Conservation (phyloP, 2,888 invertebrate genomes). For the Trisateles emortualis region DNA sequence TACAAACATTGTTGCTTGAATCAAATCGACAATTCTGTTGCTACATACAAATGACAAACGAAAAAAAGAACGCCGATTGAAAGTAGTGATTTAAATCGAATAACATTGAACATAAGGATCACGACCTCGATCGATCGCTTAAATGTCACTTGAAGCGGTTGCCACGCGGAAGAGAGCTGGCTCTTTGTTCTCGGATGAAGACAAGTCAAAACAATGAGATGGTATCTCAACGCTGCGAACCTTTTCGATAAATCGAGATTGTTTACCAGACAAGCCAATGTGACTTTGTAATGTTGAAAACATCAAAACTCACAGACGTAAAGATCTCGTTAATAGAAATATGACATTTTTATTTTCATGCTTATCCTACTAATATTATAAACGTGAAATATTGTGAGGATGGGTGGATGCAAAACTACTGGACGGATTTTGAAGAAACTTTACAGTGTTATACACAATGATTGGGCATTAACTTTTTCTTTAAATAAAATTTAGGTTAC, state of each 20-base stretch:
- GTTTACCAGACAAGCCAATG: conserved; percentile 48
- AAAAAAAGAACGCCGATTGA: conserved; percentile 23
- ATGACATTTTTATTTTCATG: too few relatives aligned
- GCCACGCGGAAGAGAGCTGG: conserved; percentile 75
- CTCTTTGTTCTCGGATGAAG: conserved; percentile 73
- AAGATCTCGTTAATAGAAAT: background rate
- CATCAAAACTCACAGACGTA: conserved; percentile 1
- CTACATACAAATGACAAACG: background rate
- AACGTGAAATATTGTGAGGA: too few relatives aligned
- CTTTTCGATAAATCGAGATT: conserved; percentile 62
- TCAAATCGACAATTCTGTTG: too few relatives aligned
- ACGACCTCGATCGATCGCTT: conserved; percentile 79
- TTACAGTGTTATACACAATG: too few relatives aligned
- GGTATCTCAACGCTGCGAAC: conserved; percentile 64
- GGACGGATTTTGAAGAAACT: too few relatives aligned
- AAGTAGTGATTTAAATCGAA: conserved; percentile 45
- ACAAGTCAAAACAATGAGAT: conserved; percentile 75
- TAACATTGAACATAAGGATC: conserved; percentile 63
- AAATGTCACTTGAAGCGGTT: conserved; percentile 81
- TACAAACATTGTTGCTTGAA: too few relatives aligned
- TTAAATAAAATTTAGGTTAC: too few relatives aligned
- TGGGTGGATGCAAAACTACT: too few relatives aligned
- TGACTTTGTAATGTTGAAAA: conserved; percentile 45
- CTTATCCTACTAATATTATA: too few relatives aligned
- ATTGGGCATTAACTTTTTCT: too few relatives aligned